Base-by-base conservation (phyloP, 2,888 invertebrate genomes). In the Pecten maximus region DNA sequence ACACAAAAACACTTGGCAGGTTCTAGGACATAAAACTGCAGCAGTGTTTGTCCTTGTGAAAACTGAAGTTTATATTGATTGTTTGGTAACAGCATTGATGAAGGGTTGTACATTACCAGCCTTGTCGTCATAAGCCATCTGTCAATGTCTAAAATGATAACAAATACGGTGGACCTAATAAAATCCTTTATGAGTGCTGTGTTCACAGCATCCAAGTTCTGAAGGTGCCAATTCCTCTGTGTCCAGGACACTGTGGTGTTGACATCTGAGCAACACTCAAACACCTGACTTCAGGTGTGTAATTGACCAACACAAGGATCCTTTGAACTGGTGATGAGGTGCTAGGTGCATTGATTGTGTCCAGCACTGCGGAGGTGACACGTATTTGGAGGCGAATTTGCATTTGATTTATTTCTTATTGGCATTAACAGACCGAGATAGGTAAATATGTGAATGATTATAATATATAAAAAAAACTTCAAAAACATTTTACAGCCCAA, bases 51-150 rank as follows among this genome's bases (percentile, higher is more conserved):
- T 74, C 35, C 74, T 35, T 74, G 28, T 35, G 10, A 74, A 74
- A 74, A 74, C 23, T 60, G 60, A 74, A 28, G 74, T 74, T 74
- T 74, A 3, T 74, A 74, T 74, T 74, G 74, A 74, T 74, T 28
- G 74, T 74, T 74, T 12, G 74, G 74, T 74, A 35, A 10, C 74
- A 74, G 74, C 10, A 35, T 74, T 74, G 74, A 74, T 74, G 74
- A 74, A 28, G 35, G 74, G 28, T 74, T 74, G 74, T 74, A 15
- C 28, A 74, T 35, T 74, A 74, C 74, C 74, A 28, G 74, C 35
- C 74, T n/a, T 35, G 74, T 74, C 35, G 74, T 35, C 74, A 74
- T 74, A 35, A 74, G 28, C 74, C 28, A 74, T 74, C 28, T 74
- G 74, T 74, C 74, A 74, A 28, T 74, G 74, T 74, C 74, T 74